phyloP scores from a whole-genome alignment of 2,888 invertebrate species.

The Alviniconcha strummeri region DNA sequence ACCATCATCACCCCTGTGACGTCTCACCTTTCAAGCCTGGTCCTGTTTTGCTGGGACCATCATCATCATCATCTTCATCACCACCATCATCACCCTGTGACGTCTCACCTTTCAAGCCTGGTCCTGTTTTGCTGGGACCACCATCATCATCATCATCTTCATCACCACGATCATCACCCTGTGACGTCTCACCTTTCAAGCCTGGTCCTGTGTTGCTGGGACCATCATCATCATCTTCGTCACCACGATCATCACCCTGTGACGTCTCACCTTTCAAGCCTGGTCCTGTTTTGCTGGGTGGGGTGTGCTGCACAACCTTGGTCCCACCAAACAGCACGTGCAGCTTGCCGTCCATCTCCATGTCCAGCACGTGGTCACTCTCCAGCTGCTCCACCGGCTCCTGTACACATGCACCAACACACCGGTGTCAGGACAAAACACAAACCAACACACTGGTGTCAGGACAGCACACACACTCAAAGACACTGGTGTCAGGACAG shows the following conservation, averaged over 20 bases:
- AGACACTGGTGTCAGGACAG: neutral
- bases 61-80: no score
- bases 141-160: no score
- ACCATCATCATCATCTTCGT: no score
- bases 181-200: no score
- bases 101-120: no score
- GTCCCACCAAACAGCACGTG: constrained; percentile 97
- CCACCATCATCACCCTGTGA: no score
- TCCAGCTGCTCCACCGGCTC: constrained; percentile 85
- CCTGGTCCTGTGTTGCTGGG: no score
- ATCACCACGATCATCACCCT: no score
- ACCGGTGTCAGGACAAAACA: no score
- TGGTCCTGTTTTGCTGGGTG: constrained; percentile 88
- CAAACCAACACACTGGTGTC: neutral
- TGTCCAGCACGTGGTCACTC: constrained; percentile 78
- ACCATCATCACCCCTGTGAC: no score
- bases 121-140: no score
- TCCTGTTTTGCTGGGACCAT: constrained; percentile 84
- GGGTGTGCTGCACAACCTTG: constrained; percentile 97
- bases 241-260: no score
- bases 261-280: constrained; percentile 79
- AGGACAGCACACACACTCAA: neutral
- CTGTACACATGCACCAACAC: constrained; percentile 72
- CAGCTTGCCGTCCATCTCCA: constrained; percentile 92
- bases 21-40: constrained; percentile 81